These are phyloP conservation scores for Xiphorhynchus erythropygius DNA, from an alignment of 2,797 vertebrate genomes.

Conservation along the genomic window DNA sequence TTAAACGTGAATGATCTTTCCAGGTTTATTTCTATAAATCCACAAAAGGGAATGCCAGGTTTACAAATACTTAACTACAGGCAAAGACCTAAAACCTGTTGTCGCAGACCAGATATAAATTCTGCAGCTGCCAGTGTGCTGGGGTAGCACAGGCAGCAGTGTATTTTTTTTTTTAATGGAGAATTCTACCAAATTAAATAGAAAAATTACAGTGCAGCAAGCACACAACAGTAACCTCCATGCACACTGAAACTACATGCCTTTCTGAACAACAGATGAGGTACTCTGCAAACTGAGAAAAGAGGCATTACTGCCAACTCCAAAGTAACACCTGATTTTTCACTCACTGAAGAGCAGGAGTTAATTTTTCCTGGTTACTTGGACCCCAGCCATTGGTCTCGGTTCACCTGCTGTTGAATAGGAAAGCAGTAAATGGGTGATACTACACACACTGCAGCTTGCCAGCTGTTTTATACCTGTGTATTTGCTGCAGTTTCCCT, in stretches of 20 bases:
- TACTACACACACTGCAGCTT: background rate
- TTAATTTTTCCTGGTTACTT: background rate
- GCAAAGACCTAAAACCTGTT: background rate
- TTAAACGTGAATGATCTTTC: background rate
- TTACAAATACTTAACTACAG: background rate
- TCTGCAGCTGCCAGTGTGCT: background rate
- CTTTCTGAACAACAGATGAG: background rate
- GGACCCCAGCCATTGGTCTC: background rate
- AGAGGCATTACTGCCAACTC: background rate
- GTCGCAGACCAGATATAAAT: background rate
- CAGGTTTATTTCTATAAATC: background rate
- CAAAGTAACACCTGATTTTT: background rate
- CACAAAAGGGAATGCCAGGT: background rate
- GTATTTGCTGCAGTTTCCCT: background rate
- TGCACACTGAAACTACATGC: background rate
- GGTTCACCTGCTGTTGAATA: background rate
- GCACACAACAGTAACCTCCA: background rate
- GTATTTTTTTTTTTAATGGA: background rate
- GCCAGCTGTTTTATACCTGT: slow-evolving; percentile 34
- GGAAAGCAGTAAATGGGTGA: slow-evolving; percentile 17
- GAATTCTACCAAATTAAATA: background rate
- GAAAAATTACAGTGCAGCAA: accelerated
- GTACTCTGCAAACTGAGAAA: background rate
- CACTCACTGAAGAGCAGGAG: background rate
- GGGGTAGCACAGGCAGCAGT: background rate